phyloP scores from a whole-genome alignment of 2,888 invertebrate species.

The Amiota communis region DNA sequence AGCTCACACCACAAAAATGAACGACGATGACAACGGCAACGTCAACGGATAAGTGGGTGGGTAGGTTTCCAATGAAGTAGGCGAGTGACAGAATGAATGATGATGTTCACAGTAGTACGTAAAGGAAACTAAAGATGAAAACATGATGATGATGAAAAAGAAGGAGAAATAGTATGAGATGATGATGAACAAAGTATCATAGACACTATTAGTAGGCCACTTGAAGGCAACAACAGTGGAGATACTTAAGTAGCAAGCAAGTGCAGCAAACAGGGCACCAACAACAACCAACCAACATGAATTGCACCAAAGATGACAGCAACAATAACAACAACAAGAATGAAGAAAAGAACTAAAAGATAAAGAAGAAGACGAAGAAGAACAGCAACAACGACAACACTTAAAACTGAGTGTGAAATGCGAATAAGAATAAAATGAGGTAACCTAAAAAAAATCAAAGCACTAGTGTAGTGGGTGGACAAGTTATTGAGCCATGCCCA shows the following conservation, averaged over 20 bases:
- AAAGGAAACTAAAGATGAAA: too few relatives aligned
- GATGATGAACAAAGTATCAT: slow-evolving; percentile 22
- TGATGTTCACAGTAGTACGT: too few relatives aligned
- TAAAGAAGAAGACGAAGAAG: slow-evolving; percentile 47
- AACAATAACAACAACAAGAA: slow-evolving; percentile 37
- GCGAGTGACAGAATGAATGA: background rate
- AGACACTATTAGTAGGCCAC: slow-evolving; percentile 57
- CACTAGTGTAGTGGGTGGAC: background rate
- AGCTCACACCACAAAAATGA: slow-evolving; percentile 19
- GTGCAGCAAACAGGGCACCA: slow-evolving; percentile 42
- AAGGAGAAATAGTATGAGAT: too few relatives aligned
- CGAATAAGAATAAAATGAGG: slow-evolving; percentile 28
- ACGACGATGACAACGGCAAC: background rate
- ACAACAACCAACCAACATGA: slow-evolving; percentile 29
- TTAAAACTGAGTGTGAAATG: background rate
- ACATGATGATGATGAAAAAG: too few relatives aligned
- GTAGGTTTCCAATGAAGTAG: background rate
- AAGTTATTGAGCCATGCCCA: slow-evolving; percentile 31
- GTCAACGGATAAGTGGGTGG: background rate
- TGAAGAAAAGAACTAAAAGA: slow-evolving; percentile 56
- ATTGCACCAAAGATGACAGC: slow-evolving; percentile 40
- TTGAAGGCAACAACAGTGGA: slow-evolving; percentile 42
- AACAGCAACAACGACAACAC: slow-evolving; percentile 5
- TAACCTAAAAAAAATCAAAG: slow-evolving; percentile 17
- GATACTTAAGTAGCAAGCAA: slow-evolving; percentile 59